A percentile compares a stretch with the other conserved stretches of the same genome.
phyloP scores from a whole-genome alignment of 1,140 invertebrate species.

The Macrobrachium rosenbergii region DNA sequence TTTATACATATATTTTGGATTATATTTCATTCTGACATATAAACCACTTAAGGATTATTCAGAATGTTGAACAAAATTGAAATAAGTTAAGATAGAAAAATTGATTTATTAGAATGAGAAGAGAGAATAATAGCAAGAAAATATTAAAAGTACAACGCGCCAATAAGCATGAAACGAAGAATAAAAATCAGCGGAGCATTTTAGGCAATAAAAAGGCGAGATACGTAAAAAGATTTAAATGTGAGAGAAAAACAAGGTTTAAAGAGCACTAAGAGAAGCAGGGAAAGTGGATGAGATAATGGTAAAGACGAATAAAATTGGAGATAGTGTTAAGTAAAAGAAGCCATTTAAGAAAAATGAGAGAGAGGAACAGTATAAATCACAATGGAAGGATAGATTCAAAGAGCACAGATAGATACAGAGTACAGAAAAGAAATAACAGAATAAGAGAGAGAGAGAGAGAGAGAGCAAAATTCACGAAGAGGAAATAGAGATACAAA shows the following conservation, averaged over 20 bases:
- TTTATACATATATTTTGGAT: too few species aligned
- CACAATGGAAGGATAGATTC: neutral
- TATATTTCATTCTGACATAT: too few species aligned
- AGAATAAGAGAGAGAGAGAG: slow-evolving; percentile 15
- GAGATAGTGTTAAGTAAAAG: neutral
- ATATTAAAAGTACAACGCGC: neutral
- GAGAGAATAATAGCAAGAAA: slow-evolving; percentile 1
- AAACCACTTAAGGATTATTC: too few species aligned
- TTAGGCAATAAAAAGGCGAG: neutral
- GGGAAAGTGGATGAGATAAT: neutral
- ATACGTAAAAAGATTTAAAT: neutral
- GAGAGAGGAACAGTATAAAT: neutral
- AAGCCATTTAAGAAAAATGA: neutral
- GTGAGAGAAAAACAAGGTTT: neutral
- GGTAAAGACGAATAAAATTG: neutral
- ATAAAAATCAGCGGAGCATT: neutral
- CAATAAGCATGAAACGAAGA: neutral
- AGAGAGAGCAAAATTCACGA: slow-evolving; percentile 1
- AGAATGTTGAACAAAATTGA: neutral
- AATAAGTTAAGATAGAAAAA: neutral
- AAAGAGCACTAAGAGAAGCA: neutral
- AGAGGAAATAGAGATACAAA: neutral
- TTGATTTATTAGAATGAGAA: neutral
- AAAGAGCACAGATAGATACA: neutral
- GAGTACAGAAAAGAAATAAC: too few species aligned